Percentiles rank a stretch among this genome's conserved stretches.
Evolutionary conservation across 2,888 invertebrate genomes (phyloP).

Genomic region (Sisyra terminalis): DNA sequence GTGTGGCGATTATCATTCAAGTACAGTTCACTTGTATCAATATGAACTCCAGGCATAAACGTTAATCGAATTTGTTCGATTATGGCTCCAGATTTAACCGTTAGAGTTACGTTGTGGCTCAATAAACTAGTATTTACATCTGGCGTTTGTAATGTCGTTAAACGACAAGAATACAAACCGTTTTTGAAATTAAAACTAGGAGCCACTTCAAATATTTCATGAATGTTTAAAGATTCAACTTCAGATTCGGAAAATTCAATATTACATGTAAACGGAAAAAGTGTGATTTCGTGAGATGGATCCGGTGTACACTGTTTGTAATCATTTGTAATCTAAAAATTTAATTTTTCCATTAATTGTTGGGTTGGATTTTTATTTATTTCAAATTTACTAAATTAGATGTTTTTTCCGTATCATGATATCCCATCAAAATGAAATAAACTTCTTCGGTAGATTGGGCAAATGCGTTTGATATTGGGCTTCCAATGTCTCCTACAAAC

Average conservation of each 20-base stretch:
- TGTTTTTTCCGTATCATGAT: not conserved
- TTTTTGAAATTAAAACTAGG: slow-evolving; percentile 23
- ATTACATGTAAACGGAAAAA: slow-evolving; percentile 24
- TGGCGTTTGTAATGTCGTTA: slow-evolving; percentile 18
- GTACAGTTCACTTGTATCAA: slow-evolving; percentile 16
- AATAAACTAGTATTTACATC: slow-evolving; percentile 18
- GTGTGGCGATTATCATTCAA: slow-evolving; percentile 13
- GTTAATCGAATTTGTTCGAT: slow-evolving; percentile 16
- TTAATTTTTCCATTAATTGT: not conserved
- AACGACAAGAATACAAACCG: slow-evolving; percentile 25
- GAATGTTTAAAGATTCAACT: slow-evolving; percentile 15
- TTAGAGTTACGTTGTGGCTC: slow-evolving; percentile 21
- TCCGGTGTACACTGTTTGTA: not conserved
- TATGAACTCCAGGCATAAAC: slow-evolving; percentile 23
- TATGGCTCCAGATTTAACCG: slow-evolving; percentile 17
- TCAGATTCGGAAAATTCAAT: slow-evolving; percentile 21
- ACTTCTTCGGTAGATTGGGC: too few species aligned
- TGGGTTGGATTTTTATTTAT: not conserved
- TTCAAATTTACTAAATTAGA: not conserved
- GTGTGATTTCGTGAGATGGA: slow-evolving; percentile 14
- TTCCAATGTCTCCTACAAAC: not conserved
- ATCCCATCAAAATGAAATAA: not conserved
- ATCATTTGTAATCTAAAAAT: not conserved
- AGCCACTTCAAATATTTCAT: slow-evolving; percentile 21
- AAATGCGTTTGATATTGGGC: too few species aligned